Evolutionary conservation across 2,113 vertebrate genomes (phyloP), one percentile per base, ranked within the genome.

Genomic region (Caracal caracal): DNA sequence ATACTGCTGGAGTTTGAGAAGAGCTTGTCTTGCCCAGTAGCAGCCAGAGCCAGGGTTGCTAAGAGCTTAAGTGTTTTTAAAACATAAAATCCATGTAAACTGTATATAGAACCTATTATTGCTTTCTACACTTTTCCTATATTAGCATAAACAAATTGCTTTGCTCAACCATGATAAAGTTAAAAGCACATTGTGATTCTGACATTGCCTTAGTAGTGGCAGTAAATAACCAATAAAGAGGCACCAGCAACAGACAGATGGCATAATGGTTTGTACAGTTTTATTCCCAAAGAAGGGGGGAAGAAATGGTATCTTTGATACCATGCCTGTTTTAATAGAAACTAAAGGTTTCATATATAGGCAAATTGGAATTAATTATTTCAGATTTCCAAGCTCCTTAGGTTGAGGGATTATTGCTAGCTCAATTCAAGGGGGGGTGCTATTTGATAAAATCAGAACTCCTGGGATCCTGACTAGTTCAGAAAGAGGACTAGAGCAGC

Each of bases 351-450:
- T 97, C 90, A 78, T 61, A 80, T 56, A 40, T 43, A 90, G 22
- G 22, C 40, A 91, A 85, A 53, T 81, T 94, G 47, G 22, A 88
- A 93, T 97, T 95, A 95, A 94, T 83, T 95, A 96, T 96, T 96
- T 94, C 51, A 90, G 73, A 96, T 89, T 94, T 66, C 22, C 71
- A 97, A 94, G 40, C 20, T 88, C 73, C 73, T 96, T 86, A 68
- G 61, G 49, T 79, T 97, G 53, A 89, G 56, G 56, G 28, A 89
- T 91, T 95, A 82, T 33, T 94, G 5, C 59, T 94, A 81, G 51
- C 65, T 95, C 82, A 90, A 11, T 95, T 86, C 47, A 66, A 93
- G 68, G 28, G 22, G 28, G 35, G 11, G 43, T 1, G 43, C 9
- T 86, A 82, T 79, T 96, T 94, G 71, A 90, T 91, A 70, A 94